Evolutionary conservation across 35 echinoderm and acorn worm genomes (phyloP), one percentile per base, ranked within the genome.

Genomic region (Apostichopus californicus): DNA sequence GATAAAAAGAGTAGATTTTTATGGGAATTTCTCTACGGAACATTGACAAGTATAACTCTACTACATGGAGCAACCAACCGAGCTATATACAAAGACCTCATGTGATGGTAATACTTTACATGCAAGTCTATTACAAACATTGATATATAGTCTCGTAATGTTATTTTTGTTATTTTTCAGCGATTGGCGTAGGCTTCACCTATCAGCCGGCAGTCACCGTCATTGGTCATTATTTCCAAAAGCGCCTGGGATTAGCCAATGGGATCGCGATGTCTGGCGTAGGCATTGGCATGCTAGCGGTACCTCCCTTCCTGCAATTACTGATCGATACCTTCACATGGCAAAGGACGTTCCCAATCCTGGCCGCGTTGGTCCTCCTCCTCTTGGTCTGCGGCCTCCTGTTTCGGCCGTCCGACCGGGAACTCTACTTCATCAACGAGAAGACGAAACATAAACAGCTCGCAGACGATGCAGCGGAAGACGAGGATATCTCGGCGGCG

Each of bases 311-410:
- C 5, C 15, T 90, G 24, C 86, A 82, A 9, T 8, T 83, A 6
- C 59, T 94, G 64, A 94, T 89, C 15, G 78, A 94, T 73, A 81
- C 20, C 0, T 94, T 63, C 86, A 73, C 73, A 13, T 94, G 93
- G 93, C 73, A 77, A 83, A 86, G 73, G 21, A 72, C 87, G 0
- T 81, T 23, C 13, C 57, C 81, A 8, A 94, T 94, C 20, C 56
- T 83, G 24, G 86, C 61, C 7, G 56, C 72, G 8, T 53, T 90
- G 5, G 5, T 20, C 11, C 68, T 94, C 65, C 20, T 79, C 20
- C 5, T 91, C 18, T 2, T 77, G 10, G 53, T 91, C 53, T 57
- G 53, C 22, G 89, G 72, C 7, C 57, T 91, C 5, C 54, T 91
- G 52, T 91, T 91, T 52, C 34, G 89, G 21, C 89, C 89, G 1